Evolutionary conservation across 2,888 invertebrate genomes (phyloP).

Genomic region (Perizoma flavofasciatum): DNA sequence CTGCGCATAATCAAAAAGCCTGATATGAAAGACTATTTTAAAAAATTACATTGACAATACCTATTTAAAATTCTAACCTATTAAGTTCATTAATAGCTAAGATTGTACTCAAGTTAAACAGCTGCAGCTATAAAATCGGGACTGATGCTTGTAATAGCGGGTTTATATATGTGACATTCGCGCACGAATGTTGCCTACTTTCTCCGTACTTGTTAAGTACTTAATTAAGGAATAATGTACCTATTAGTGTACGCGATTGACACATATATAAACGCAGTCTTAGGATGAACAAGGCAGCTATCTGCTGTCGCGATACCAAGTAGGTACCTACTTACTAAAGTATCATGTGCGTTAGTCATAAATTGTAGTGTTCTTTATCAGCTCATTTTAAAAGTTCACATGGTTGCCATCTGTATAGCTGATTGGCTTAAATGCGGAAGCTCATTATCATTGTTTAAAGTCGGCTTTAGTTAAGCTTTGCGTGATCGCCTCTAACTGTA

Average conservation of each 20-base stretch:
- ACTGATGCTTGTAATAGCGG: background rate
- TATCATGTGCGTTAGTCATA: constrained; percentile 24
- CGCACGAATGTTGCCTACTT: too few species aligned
- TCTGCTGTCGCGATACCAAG: constrained; percentile 6
- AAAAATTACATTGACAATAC: too few species aligned
- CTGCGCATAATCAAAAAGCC: too few species aligned
- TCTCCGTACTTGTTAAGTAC: too few species aligned
- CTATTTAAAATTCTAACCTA: too few species aligned
- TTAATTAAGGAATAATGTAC: too few species aligned
- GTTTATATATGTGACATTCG: too few species aligned
- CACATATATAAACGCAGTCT: too few species aligned
- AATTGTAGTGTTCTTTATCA: constrained; percentile 12
- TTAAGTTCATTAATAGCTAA: too few species aligned
- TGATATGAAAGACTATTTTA: too few species aligned
- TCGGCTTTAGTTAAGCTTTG: background rate
- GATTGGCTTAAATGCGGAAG: constrained; percentile 11
- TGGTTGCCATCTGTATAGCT: constrained; percentile 12
- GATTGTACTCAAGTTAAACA: constrained; percentile 2
- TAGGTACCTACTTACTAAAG: constrained; percentile 8
- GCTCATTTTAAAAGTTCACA: constrained; percentile 12
- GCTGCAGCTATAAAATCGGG: constrained; percentile 9
- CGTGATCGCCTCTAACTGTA: background rate
- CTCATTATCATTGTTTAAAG: background rate
- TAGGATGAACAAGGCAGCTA: constrained; percentile 6
- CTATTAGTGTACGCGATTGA: too few species aligned